Base-by-base conservation (phyloP, 2,113 vertebrate species). In the Gavia stellata region DNA sequence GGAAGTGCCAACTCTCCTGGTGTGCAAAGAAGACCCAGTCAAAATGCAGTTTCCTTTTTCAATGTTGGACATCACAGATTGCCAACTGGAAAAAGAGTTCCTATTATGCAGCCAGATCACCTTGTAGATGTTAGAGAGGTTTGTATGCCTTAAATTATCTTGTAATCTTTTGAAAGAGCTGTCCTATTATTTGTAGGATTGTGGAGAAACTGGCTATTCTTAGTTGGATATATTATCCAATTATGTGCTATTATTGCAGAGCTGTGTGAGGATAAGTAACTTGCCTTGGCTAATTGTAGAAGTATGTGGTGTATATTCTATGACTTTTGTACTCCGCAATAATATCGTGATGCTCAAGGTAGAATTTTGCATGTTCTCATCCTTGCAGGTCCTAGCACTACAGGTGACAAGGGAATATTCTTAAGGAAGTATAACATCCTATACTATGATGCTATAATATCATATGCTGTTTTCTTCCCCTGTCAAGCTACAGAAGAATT, bases 61-160 rank as follows among this genome's bases (percentile, higher is more conserved):
- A 97, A 23, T 94, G 98, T 99, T 96, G 98, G 98, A 68, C 97
- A 98, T 94, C 98, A 99, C 97, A 99, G 98, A 92, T 98, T 99
- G 47, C 98, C 99, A 90, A 91, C 98, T 23, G 98, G 98, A 94
- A 98, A 98, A 97, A 98, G 98, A 97, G 99, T 99, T 66, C 96
- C 97, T 79, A 96, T 98, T 72, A 97, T 99, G 97, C 98, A 99
- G 84, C 99, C 99, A 21, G 99, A 99, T 96, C 99, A 99, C 94
- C 98, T 99, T 94, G 97, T 99, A 93, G 99, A 99, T 49, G 99
- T 99, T 95, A 98, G 99, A 98, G 99, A 99, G 99, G 99, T 99
- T 96, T 95, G 97, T 97, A 90, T 77, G 29, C 50, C 65, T 95
- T 88, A 14, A 88, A 50, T 65, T 66, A 18, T 44, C 25, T 55